Percentiles rank a stretch among this genome's conserved stretches.
Conservation (phyloP, 2,113 vertebrate species). For the Sylvicapra grimmia region DNA sequence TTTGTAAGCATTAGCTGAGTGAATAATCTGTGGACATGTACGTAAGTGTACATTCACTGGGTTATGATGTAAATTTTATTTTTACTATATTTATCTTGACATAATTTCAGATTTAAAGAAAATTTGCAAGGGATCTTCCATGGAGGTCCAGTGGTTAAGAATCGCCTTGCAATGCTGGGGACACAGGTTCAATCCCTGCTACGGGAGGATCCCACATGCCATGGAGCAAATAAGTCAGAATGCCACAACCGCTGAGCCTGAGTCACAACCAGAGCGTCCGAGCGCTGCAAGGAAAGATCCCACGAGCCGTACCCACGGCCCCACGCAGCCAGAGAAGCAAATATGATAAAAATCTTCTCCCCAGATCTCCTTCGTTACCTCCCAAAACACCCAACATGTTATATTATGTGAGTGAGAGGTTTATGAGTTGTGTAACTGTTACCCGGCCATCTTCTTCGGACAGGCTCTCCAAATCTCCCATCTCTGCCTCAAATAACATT, state of each 20-base stretch:
- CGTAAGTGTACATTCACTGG: not conserved
- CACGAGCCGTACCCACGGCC: fast-evolving
- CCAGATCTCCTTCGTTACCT: not conserved
- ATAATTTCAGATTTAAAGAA: not conserved
- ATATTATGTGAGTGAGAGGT: not conserved
- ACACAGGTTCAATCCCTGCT: not conserved
- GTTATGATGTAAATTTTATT: not conserved
- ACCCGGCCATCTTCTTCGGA: not conserved
- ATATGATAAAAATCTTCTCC: not conserved
- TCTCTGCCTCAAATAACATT: not conserved
- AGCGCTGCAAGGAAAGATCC: not conserved
- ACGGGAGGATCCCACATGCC: not conserved
- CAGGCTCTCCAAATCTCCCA: not conserved
- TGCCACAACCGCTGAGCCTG: not conserved
- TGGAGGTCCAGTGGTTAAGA: not conserved
- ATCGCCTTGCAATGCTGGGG: not conserved
- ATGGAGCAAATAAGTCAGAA: not conserved
- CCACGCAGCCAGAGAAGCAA: not conserved
- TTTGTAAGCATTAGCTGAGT: not conserved
- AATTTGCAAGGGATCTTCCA: not conserved
- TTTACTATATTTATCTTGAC: not conserved
- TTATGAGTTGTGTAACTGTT: not conserved
- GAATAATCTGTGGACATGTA: not conserved
- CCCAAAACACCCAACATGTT: not conserved
- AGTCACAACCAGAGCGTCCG: fast-evolving